Base-by-base conservation (phyloP, 2,113 vertebrate genomes). In the Lophotis ruficrista region DNA sequence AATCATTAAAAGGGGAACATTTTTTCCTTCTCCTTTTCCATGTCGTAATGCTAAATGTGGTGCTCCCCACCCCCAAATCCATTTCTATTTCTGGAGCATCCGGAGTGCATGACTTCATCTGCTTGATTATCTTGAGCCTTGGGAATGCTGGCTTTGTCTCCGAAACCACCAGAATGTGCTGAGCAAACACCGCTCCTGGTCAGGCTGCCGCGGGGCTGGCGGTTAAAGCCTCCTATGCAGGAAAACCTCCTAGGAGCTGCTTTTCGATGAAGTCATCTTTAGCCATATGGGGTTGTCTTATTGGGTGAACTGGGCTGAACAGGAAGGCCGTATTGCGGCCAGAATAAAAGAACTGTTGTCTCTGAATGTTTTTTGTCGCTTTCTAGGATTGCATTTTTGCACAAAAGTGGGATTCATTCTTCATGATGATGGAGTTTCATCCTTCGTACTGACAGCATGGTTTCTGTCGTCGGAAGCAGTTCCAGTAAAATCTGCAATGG, bases 61-160 rank as follows among this genome's bases (percentile, higher is more conserved):
- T 24, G 21, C 20, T 31, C 24, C 13, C 48, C 9, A 10, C 7
- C 20, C 6, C 37, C 25, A 2, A 48, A 45, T 60, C 56, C 43
- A 3, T 62, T 91, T 78, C 47, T 72, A 58, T 93, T 84, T 85
- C 69, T 77, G 65, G 28, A 87, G 70, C 66, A 75, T 76, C 92
- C 35, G 37, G 83, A 64, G 56, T 53, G 62, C 54, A 78, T 96
- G 72, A 94, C 82, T 97, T 97, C 93, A 94, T 96, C 94, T 90
- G 64, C 90, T 93, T 92, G 75, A 38, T 94, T 87, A 93, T 89
- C 35, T 81, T 0, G 21, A 93, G 70, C 84, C 81, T 83, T 76
- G 83, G 94, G 84, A 96, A 96, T 81, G 70, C 70, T 93, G 91
- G 91, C 86, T 72, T 95, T 62, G 61, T 90, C 94, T 92, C 81